Conservation (phyloP, 2,113 vertebrate species). For the Ibidorhyncha struthersii region DNA sequence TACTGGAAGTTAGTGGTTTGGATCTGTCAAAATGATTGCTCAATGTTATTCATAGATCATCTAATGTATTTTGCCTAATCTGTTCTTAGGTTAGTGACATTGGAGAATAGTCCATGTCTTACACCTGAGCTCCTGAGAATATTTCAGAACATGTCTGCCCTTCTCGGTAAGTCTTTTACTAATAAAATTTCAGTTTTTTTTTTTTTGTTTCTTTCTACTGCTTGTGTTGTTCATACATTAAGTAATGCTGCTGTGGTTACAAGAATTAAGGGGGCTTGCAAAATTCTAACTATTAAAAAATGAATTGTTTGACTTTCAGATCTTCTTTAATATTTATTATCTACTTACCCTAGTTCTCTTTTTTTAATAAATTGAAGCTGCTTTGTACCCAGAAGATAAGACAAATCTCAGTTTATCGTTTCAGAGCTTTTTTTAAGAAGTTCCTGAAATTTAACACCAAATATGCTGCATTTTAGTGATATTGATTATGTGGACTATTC, state of each 20-base stretch:
- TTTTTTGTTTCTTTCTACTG: neutral
- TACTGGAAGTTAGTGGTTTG: neutral
- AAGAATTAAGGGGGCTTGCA: neutral
- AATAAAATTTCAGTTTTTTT: neutral
- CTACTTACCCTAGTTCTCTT: neutral
- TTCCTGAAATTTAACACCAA: neutral
- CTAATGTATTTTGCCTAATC: neutral
- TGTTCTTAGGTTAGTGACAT: slow-evolving; percentile 89
- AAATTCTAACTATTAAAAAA: neutral
- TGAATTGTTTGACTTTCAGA: neutral
- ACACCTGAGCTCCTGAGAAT: slow-evolving; percentile 91
- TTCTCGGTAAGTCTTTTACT: slow-evolving; percentile 85
- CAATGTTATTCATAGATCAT: neutral
- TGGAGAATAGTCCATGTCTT: slow-evolving; percentile 92
- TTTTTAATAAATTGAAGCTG: neutral
- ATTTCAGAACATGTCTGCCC: slow-evolving; percentile 96
- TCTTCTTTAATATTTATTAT: neutral
- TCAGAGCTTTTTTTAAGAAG: neutral
- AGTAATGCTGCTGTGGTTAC: neutral
- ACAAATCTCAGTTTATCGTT: neutral
- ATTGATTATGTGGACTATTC: neutral
- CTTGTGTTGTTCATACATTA: neutral
- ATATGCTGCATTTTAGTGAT: neutral
- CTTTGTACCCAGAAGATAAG: neutral
- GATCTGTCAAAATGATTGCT: neutral